Evolutionary conservation across 2,113 vertebrate genomes (phyloP).

Genomic region (Piaya cayana): DNA sequence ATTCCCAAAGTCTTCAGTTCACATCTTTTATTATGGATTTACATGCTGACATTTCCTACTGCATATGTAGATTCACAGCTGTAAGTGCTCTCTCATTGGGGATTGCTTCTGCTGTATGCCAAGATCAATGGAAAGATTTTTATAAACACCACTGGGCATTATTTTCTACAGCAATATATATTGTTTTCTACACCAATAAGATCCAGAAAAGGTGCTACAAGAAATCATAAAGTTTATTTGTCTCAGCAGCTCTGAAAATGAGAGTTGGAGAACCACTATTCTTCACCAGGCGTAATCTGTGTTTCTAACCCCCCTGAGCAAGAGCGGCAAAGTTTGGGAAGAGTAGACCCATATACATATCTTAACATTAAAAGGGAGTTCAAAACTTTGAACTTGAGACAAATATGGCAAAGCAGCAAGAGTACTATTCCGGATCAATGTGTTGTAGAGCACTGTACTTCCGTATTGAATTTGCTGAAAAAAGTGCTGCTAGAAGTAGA

Average conservation of each 20-base stretch:
- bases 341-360: background rate
- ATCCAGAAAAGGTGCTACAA: background rate
- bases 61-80: background rate
- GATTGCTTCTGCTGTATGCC: background rate
- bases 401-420: background rate
- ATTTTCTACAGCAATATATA: background rate
- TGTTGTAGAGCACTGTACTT: background rate
- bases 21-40: background rate
- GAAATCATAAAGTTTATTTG: background rate
- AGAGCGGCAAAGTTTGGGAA: background rate
- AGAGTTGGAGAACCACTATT: background rate
- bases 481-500: background rate
- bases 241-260: background rate
- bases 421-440: background rate
- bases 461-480: background rate
- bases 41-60: background rate
- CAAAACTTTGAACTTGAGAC: background rate
- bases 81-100: background rate
- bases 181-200: background rate
- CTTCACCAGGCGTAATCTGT: background rate
- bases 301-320: background rate
- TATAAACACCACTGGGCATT: background rate
- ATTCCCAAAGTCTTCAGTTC: background rate
- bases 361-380: background rate
- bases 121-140: background rate